phyloP scores from a whole-genome alignment of 2,888 invertebrate genomes.

The Zootermopsis nevadensis region DNA sequence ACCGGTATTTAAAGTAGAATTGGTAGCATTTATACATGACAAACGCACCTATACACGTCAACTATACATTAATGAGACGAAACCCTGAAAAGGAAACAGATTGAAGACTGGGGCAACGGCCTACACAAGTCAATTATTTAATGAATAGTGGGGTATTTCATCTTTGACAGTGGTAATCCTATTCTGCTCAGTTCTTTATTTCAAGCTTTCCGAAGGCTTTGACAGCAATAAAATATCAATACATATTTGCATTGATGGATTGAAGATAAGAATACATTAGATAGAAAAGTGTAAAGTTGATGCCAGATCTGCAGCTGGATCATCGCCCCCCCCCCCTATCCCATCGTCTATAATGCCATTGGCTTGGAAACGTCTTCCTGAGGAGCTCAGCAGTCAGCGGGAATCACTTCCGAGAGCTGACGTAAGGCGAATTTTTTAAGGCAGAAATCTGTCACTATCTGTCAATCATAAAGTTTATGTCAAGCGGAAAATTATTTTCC shows the following conservation, averaged over 20 bases:
- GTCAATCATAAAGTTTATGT: not conserved
- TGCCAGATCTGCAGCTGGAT: not conserved
- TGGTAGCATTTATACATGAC: too few relatives aligned
- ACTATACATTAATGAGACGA: too few relatives aligned
- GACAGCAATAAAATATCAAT: not conserved
- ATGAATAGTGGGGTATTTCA: too few relatives aligned
- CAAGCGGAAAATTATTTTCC: not conserved
- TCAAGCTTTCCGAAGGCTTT: not conserved
- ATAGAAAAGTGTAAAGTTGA: not conserved
- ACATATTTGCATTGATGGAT: not conserved
- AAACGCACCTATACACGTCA: too few relatives aligned
- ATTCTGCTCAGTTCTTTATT: too few relatives aligned
- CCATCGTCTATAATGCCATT: not conserved
- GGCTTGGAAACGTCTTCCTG: not conserved
- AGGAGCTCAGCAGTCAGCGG: not conserved
- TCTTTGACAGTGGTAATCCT: too few relatives aligned
- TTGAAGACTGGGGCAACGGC: too few relatives aligned
- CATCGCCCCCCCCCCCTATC: not conserved
- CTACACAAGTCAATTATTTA: too few relatives aligned
- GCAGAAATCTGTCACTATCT: not conserved
- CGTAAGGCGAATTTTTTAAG: not conserved
- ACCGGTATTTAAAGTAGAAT: too few relatives aligned
- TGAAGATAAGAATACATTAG: not conserved
- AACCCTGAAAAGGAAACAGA: too few relatives aligned
- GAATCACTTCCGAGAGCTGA: not conserved